These are phyloP conservation scores for Salpingus planirostris DNA, from an alignment of 2,888 invertebrate species.

Conservation along the genomic window DNA sequence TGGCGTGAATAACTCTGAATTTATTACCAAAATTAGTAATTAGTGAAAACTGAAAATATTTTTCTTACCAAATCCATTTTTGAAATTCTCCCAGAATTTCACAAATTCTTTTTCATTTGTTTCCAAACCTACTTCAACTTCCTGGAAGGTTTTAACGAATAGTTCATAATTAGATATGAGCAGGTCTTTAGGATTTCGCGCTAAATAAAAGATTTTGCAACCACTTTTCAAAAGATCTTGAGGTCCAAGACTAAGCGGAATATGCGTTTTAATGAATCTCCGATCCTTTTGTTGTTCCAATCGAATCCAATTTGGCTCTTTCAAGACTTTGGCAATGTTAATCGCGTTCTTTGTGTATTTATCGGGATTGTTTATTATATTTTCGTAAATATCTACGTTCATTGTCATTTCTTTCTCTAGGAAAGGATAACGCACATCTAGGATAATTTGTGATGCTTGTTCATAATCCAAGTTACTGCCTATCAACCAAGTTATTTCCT, in stretches of 20 bases:
- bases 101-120: constrained; percentile 5
- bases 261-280: constrained; percentile 59
- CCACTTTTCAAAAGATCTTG: constrained; percentile 47
- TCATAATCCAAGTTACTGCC: constrained; percentile 63
- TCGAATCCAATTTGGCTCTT: no score
- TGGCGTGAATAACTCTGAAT: constrained; percentile 39
- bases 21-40: no score
- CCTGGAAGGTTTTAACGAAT: constrained; percentile 48
- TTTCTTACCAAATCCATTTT: no score
- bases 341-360: no score
- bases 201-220: constrained; percentile 60
- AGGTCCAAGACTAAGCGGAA: constrained; percentile 63
- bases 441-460: constrained; percentile 45
- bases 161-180: constrained; percentile 70
- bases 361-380: no score
- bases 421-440: constrained; percentile 63
- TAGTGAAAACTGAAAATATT: no score
- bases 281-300: no score
- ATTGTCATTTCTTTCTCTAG: constrained; percentile 53
- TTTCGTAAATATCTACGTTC: constrained; percentile 20
- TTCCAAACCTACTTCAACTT: no score
- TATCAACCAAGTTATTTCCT: constrained; percentile 68
- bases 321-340: no score
- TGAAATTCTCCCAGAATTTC: constrained; percentile 51
- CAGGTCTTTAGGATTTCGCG: constrained; percentile 75